A percentile compares a stretch with the other conserved stretches of the same genome.
These are phyloP conservation scores for Polyodon spathula DNA, from an alignment of 2,113 vertebrate species.

Conservation along the genomic window DNA sequence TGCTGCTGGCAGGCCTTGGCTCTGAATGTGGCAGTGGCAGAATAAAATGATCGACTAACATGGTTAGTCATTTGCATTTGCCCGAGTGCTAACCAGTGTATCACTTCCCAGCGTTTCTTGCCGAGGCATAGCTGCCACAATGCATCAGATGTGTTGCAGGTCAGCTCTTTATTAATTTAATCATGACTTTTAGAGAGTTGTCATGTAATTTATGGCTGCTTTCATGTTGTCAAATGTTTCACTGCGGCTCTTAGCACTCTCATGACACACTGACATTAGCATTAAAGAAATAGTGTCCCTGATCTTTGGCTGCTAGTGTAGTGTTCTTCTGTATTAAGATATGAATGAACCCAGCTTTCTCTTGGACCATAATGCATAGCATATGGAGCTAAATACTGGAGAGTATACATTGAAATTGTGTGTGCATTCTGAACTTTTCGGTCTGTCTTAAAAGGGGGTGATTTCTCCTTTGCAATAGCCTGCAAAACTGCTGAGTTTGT, in stretches of 20 bases:
- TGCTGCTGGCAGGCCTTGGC: background rate
- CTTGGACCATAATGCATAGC: background rate
- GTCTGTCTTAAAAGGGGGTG: background rate
- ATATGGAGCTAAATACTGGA: background rate
- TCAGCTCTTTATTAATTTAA: conserved; percentile 71
- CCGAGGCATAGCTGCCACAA: conserved; percentile 18
- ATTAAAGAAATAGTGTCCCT: background rate
- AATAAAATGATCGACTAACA: conserved; percentile 62
- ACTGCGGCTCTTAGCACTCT: conserved; percentile 41
- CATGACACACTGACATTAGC: conserved; percentile 29
- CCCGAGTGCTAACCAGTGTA: conserved; percentile 48
- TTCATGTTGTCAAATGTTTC: conserved; percentile 66
- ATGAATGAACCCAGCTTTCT: background rate
- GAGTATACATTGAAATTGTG: background rate
- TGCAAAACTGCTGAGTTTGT: conserved; percentile 1
- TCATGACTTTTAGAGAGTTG: conserved; percentile 69
- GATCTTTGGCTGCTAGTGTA: background rate
- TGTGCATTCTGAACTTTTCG: background rate
- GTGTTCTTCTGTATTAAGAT: background rate
- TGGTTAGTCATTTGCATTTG: conserved; percentile 60
- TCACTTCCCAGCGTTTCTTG: background rate
- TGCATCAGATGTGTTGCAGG: conserved; percentile 56
- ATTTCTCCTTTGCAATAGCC: background rate
- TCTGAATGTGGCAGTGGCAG: background rate
- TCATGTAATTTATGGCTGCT: conserved; percentile 66